Percentiles rank a stretch among this genome's conserved stretches.
These are phyloP conservation scores for Cephus pulcher DNA, from an alignment of 2,888 invertebrate species.

Conservation along the genomic window DNA sequence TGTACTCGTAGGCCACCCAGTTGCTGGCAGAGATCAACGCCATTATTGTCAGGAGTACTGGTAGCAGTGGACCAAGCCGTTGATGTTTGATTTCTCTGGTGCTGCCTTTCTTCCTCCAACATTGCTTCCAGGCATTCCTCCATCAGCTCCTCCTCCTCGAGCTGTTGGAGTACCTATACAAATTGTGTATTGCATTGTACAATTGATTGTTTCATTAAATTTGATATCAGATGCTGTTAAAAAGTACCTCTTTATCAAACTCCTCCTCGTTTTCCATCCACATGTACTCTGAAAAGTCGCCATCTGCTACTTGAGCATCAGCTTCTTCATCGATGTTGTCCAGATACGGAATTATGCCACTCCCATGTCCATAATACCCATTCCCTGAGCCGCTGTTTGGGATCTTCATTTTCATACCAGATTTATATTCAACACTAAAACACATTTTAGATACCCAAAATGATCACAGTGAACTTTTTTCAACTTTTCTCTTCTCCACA, in stretches of 20 bases:
- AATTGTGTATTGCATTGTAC: conserved; percentile 14
- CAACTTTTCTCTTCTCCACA: neutral
- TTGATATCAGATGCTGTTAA: neutral
- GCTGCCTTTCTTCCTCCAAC: conserved; percentile 76
- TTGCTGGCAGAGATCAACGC: conserved; percentile 60
- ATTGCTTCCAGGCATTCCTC: conserved; percentile 89
- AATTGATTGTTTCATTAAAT: conserved; percentile 15
- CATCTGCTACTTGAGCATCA: conserved; percentile 68
- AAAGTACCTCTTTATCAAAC: conserved; percentile 85
- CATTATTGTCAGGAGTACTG: conserved; percentile 53
- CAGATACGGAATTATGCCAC: conserved; percentile 54
- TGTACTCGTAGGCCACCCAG: conserved; percentile 57
- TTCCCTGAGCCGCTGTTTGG: conserved; percentile 62
- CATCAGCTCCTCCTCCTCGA: conserved; percentile 89
- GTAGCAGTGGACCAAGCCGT: conserved; percentile 60
- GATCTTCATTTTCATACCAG: conserved; percentile 66
- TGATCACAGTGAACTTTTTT: neutral
- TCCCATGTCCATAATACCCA: conserved; percentile 64
- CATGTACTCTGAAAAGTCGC: conserved; percentile 90
- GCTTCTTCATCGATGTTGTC: conserved; percentile 60
- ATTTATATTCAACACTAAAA: conserved; percentile 31
- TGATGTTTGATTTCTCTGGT: conserved; percentile 59
- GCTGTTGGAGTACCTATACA: conserved; percentile 81
- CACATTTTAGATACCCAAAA: conserved; percentile 16
- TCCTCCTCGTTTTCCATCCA: conserved; percentile 97